These are phyloP conservation scores for Rhopalosiphum nymphaeae DNA, from an alignment of 2,888 invertebrate species.

Conservation along the genomic window DNA sequence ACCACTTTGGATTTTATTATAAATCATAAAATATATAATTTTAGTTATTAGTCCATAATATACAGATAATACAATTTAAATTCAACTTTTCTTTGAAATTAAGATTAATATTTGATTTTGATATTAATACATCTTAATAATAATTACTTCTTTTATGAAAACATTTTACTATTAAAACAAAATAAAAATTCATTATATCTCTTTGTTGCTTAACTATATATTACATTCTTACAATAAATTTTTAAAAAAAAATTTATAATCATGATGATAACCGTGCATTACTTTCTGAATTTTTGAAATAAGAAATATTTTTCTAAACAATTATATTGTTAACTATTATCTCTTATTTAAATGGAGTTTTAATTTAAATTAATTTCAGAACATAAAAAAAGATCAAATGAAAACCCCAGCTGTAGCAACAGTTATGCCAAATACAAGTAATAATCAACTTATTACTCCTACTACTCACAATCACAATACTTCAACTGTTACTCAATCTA, in stretches of 20 bases:
- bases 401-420: conserved; percentile 67
- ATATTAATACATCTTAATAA: background rate
- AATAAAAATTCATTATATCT: background rate
- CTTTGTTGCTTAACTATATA: background rate
- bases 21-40: background rate
- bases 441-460: conserved; percentile 58
- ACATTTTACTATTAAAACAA: background rate
- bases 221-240: background rate
- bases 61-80: background rate
- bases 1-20: background rate
- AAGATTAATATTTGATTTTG: background rate
- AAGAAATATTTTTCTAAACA: background rate
- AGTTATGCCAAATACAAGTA: conserved; percentile 67
- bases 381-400: conserved; percentile 49
- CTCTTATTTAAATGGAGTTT: background rate
- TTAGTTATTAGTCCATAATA: background rate
- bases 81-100: background rate
- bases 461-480: conserved; percentile 51
- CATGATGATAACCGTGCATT: background rate
- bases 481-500: conserved; percentile 22
- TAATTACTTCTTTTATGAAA: background rate
- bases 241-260: background rate
- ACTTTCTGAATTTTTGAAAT: background rate
- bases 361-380: conserved; percentile 55
- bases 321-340: background rate